These are phyloP conservation scores for Cladorhizidae sp. DNA, from an alignment of 37 sponge, comb jelly and placozoan genomes.

Conservation along the genomic window DNA sequence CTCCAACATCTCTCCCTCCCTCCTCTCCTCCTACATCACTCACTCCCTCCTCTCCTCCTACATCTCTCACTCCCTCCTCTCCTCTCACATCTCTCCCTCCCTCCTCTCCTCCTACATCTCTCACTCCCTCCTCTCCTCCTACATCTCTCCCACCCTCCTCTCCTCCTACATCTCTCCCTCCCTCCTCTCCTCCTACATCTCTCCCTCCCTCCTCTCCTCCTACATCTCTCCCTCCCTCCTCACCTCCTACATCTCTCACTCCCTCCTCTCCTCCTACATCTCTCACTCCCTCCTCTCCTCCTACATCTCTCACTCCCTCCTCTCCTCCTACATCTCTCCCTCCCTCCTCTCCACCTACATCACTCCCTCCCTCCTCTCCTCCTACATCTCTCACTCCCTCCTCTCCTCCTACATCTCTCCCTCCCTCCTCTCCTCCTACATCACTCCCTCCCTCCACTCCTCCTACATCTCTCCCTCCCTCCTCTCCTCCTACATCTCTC, in stretches of 20 bases:
- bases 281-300: constrained; percentile 14
- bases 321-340: neutral
- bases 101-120: neutral
- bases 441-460: constrained; percentile 12
- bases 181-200: constrained; percentile 2
- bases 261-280: neutral
- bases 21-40: neutral
- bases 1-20: neutral
- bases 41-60: constrained; percentile 9
- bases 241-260: neutral
- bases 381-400: constrained; percentile 21
- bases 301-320: neutral
- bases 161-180: neutral
- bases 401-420: neutral
- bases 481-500: neutral
- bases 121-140: neutral
- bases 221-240: neutral
- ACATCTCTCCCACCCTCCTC: constrained; percentile 3
- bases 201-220: constrained; percentile 5
- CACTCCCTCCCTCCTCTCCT: constrained; percentile 24
- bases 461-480: neutral
- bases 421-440: neutral
- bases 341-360: constrained; percentile 8
- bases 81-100: neutral
- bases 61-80: neutral